Evolutionary conservation across 2,797 vertebrate species (phyloP), one percentile per base, ranked within the genome.

Genomic region (Nyctalus aviator): DNA sequence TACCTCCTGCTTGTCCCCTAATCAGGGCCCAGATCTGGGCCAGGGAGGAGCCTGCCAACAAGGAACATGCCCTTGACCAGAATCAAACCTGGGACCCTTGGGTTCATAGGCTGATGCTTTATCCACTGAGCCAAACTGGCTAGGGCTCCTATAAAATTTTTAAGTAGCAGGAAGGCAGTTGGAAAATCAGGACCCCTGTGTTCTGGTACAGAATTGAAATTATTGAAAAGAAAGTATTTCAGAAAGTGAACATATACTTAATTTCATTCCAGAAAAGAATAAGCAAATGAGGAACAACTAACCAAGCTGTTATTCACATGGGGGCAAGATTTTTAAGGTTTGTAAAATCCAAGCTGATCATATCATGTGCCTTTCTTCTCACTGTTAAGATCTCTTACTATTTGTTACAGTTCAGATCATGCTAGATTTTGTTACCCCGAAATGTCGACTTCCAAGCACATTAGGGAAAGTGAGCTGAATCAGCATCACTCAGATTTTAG

Each of bases 221-320:
- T 92, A 55, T n/a, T 68, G 46, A 91, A 95, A 84, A 50, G 35
- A 64, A 9, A 79, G 27, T 20, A 72, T 77, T 79, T 88, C 41
- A 84, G 83, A 92, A 93, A n/a, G 41, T 84, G 35, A 79, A 88
- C 23, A 41, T 64, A 59, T 57, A 81, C 23, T 91, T 88, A 50
- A 84, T 91, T 81, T 91, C 18, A 85, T 6, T n/a, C 27, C 44
- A 25, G 21, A 81, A 83, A 73, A 87, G 9, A n/a, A n/a, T 37
- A 53, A 64, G 37, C 15, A 69, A 41, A 88, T 90, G 48, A 93
- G 8, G 59, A 35, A 86, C 75, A 77, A 62, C 30, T 59, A 71
- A 73, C 13, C 5, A 27, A 13, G 4, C 18, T 86, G 13, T 37
- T 46, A 10, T 69, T 41, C 73, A 37, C 59, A 55, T 5, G 15